Evolutionary conservation across 2,797 vertebrate species (phyloP).

Genomic region (Semaprochilodus insignis): DNA sequence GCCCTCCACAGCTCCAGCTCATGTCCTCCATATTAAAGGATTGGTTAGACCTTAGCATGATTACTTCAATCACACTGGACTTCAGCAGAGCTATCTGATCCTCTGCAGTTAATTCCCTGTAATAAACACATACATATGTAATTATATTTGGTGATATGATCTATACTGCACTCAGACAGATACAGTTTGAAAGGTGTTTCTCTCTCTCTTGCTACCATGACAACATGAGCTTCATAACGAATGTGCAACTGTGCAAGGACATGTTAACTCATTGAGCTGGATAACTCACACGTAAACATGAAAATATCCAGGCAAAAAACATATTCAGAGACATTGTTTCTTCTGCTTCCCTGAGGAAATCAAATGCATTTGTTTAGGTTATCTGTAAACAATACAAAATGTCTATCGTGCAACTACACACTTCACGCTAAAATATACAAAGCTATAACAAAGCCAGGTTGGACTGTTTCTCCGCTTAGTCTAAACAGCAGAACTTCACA

Average conservation of each 20-base stretch:
- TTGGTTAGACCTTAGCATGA: constrained; percentile 97
- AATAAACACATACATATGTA: constrained; percentile 60
- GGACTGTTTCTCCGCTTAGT: background rate
- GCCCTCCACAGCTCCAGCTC: constrained; percentile 93
- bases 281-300: constrained; percentile 8
- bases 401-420: background rate
- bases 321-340: constrained; percentile 10
- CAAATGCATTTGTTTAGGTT: background rate
- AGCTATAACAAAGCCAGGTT: background rate
- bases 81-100: constrained; percentile 97
- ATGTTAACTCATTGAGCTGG: constrained; percentile 2
- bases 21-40: constrained; percentile 95
- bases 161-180: constrained; percentile 1
- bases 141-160: constrained; percentile 1
- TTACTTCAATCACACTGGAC: constrained; percentile 96
- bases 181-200: background rate
- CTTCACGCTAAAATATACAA: background rate
- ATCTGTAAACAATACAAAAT: no score
- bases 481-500: background rate
- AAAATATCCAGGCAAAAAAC: constrained; percentile 12
- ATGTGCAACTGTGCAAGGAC: constrained; percentile 10
- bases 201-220: constrained; percentile 25
- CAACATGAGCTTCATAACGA: constrained; percentile 28
- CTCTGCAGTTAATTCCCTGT: constrained; percentile 90
- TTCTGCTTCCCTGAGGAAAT: constrained; percentile 21